A percentile compares a stretch with the other conserved stretches of the same genome.
Conservation (phyloP, 2,113 vertebrate species). For the Phrynocephalus versicolor region DNA sequence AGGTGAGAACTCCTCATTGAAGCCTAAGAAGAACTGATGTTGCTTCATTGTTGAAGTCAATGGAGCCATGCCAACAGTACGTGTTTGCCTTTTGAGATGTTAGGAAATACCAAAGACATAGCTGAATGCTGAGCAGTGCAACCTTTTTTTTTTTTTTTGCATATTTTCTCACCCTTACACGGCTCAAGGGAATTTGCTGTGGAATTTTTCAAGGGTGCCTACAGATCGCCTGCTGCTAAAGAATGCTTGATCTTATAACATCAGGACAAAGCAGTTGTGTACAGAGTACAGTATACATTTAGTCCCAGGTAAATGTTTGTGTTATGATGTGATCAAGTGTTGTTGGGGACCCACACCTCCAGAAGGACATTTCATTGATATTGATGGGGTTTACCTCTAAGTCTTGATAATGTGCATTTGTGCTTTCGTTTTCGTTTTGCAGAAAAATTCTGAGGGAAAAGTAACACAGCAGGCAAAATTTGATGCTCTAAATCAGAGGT, state of each 20-base stretch:
- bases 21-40: neutral
- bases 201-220: constrained; percentile 51
- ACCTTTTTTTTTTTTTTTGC: constrained; percentile 43
- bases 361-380: neutral
- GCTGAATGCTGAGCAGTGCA: constrained; percentile 12
- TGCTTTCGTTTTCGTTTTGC: neutral
- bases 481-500: neutral
- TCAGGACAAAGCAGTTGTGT: constrained; percentile 36
- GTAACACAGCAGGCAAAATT: neutral
- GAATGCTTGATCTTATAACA: constrained; percentile 36
- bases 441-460: neutral
- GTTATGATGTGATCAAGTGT: constrained; percentile 7
- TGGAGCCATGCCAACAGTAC: constrained; percentile 20
- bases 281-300: neutral
- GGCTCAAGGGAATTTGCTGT: constrained; percentile 36
- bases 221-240: constrained; percentile 23
- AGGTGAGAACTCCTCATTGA: constrained; percentile 2
- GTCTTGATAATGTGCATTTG: constrained; percentile 11
- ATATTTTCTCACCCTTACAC: constrained; percentile 41
- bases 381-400: neutral
- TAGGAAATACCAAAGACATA: constrained; percentile 45
- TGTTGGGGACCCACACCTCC: neutral
- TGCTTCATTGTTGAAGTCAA: neutral
- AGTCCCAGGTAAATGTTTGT: constrained; percentile 19
- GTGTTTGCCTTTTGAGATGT: constrained; percentile 38